Percentiles rank a stretch among this genome's conserved stretches.
Conservation (phyloP, 2,113 vertebrate species). For the Gobius niger region DNA sequence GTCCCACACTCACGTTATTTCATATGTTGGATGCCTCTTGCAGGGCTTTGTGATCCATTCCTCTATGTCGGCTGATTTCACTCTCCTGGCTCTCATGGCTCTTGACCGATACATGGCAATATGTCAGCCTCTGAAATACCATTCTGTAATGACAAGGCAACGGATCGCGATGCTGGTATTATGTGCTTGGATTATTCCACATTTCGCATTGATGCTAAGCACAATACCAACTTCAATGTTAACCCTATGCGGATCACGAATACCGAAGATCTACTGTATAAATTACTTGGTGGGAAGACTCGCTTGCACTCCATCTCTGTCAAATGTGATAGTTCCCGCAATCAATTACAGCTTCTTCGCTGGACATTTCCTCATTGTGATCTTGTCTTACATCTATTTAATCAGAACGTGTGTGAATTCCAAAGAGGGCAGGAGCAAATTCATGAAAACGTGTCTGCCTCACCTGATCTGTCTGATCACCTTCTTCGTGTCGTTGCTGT, state of each 20-base stretch:
- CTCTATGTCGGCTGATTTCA: conserved; percentile 26
- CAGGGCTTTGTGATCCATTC: conserved; percentile 51
- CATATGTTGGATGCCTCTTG: conserved; percentile 42
- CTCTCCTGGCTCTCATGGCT: conserved; percentile 41
- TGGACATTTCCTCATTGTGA: conserved; percentile 5
- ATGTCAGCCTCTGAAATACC: conserved; percentile 47
- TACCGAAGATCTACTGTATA: conserved; percentile 46
- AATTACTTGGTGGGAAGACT: conserved; percentile 19
- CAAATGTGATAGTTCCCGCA: not conserved
- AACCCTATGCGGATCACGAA: conserved; percentile 35
- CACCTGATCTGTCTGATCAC: conserved; percentile 25
- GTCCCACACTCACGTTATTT: conserved; percentile 34
- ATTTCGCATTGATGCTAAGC: conserved; percentile 1
- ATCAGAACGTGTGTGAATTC: conserved; percentile 27
- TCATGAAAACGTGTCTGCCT: conserved; percentile 45
- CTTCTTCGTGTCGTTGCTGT: not conserved
- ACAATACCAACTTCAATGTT: conserved; percentile 20
- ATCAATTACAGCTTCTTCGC: conserved; percentile 44
- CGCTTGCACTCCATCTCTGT: conserved; percentile 23
- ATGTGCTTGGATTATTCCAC: conserved; percentile 23
- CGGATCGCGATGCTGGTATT: conserved; percentile 10
- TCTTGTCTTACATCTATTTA: conserved; percentile 36
- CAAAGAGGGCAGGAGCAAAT: conserved; percentile 25
- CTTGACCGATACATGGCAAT: conserved; percentile 57
- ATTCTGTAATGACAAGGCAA: conserved; percentile 44